Conservation (phyloP, 2,888 invertebrate genomes). For the Cryptus viduatorius region DNA sequence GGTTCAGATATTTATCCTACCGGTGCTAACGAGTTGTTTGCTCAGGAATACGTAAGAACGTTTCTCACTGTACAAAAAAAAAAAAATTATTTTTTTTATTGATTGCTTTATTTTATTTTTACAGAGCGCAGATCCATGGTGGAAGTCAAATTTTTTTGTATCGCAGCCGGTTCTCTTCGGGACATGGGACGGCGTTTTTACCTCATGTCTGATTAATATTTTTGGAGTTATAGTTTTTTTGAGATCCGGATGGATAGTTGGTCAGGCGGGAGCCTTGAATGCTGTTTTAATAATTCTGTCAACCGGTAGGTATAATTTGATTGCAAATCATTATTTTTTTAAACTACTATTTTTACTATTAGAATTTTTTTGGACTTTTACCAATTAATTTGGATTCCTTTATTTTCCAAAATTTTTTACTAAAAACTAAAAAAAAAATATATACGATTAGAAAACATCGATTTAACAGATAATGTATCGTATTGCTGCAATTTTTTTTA, state of each 20-base stretch:
- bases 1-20: constrained; percentile 94
- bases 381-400: no score
- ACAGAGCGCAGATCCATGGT: constrained; percentile 95
- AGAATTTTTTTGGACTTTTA: not conserved
- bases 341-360: not conserved
- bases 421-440: no score
- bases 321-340: not conserved
- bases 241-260: constrained; percentile 98
- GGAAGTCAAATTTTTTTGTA: constrained; percentile 98
- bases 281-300: constrained; percentile 93
- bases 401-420: no score
- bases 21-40: constrained; percentile 95
- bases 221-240: constrained; percentile 99
- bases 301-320: constrained; percentile 87
- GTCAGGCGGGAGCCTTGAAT: constrained; percentile 93
- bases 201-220: constrained; percentile 98
- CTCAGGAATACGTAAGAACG: constrained; percentile 93
- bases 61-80: not conserved
- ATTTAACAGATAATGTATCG: no score
- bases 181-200: constrained; percentile 99
- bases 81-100: constrained; percentile 3
- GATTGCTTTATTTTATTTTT: constrained; percentile 5
- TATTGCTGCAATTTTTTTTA: no score
- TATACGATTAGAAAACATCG: no score
- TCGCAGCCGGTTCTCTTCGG: constrained; percentile 98